Evolutionary conservation across 1,140 invertebrate species (phyloP).

Genomic region (Sitophilus oryzae): DNA sequence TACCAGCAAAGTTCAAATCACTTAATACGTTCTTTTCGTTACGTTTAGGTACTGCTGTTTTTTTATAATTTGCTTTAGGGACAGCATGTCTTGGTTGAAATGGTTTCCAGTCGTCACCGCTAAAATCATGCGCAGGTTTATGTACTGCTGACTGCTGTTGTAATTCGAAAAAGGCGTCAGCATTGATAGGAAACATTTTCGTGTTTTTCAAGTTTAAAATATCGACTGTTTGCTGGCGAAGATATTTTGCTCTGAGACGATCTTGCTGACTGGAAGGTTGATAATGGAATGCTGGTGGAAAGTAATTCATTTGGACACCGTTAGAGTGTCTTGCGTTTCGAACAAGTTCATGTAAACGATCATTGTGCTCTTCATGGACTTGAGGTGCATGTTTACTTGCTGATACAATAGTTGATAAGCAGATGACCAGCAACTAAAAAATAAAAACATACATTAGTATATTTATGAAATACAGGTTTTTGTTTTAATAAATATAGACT

Average conservation of each 20-base stretch:
- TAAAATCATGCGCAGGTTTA: slow-evolving; percentile 1
- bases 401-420: slow-evolving; percentile 4
- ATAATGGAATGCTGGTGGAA: slow-evolving; percentile 24
- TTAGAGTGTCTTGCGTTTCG: slow-evolving; percentile 20
- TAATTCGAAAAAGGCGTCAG: neutral
- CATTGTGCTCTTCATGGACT: slow-evolving; percentile 31
- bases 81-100: slow-evolving; percentile 11
- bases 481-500: no score
- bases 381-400: slow-evolving; percentile 18
- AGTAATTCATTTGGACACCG: slow-evolving; percentile 8
- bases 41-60: no score
- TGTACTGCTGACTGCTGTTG: neutral
- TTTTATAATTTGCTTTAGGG: neutral
- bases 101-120: slow-evolving; percentile 16
- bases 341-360: slow-evolving; percentile 10
- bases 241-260: slow-evolving; percentile 26
- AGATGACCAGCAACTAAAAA: slow-evolving; percentile 21
- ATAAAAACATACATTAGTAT: neutral
- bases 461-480: neutral
- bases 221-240: slow-evolving; percentile 30
- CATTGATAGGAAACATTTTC: slow-evolving; percentile 1
- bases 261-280: slow-evolving; percentile 30
- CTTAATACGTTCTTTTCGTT: neutral
- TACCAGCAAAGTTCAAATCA: slow-evolving; percentile 2
- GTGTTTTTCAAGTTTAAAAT: neutral